Evolutionary conservation across 2,797 vertebrate genomes (phyloP).

Genomic region (Lagocephalus sceleratus): DNA sequence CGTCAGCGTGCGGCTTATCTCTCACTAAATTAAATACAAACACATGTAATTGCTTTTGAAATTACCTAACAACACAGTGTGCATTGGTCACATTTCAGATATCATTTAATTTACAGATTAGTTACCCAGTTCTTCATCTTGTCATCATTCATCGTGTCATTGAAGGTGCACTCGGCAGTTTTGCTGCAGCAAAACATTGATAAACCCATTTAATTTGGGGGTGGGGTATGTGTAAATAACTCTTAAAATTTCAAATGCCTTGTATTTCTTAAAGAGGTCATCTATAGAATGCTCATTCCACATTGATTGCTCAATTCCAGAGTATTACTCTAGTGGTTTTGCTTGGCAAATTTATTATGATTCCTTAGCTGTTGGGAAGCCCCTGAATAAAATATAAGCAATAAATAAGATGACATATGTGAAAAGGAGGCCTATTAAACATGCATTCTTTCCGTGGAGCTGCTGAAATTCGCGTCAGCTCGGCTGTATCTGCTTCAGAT

Average conservation of each 20-base stretch:
- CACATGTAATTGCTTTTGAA: constrained; percentile 29
- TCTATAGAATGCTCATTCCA: no score
- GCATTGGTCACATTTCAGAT: constrained; percentile 31
- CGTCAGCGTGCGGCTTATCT: constrained; percentile 25
- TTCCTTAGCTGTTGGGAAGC: no score
- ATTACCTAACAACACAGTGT: constrained; percentile 19
- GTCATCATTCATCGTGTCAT: constrained; percentile 26
- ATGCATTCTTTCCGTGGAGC: not conserved
- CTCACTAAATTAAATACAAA: constrained; percentile 25
- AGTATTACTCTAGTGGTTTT: no score
- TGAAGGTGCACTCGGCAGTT: constrained; percentile 12
- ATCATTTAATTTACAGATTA: constrained; percentile 34
- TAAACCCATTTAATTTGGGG: not conserved
- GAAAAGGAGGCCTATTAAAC: not conserved
- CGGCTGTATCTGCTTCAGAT: constrained; percentile 32
- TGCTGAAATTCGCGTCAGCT: constrained; percentile 9
- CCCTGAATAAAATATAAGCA: no score
- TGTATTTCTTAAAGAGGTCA: no score
- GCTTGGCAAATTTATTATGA: no score
- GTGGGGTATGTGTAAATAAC: no score
- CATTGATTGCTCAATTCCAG: no score
- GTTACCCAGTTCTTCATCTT: constrained; percentile 36
- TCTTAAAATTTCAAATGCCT: not conserved
- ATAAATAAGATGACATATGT: no score
- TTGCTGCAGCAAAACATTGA: constrained; percentile 9